Conservation (phyloP, 1,140 invertebrate species). For the Tenebrio molitor region DNA sequence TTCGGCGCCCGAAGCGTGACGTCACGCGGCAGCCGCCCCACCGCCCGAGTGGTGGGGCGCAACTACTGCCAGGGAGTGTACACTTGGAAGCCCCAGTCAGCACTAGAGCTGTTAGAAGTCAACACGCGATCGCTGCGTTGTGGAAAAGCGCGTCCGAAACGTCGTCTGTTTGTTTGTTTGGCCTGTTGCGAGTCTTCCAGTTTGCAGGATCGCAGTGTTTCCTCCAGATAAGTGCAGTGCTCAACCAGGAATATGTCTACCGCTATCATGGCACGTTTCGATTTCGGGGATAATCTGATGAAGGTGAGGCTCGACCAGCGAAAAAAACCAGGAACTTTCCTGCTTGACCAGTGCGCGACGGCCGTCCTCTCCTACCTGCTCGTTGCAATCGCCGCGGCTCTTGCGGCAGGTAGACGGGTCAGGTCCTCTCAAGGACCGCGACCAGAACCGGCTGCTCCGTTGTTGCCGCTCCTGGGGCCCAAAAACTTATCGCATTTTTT, state of each 20-base stretch:
- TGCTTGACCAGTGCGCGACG: slow-evolving; percentile 11
- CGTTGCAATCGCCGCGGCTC: slow-evolving; percentile 6
- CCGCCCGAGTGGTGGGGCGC: no score
- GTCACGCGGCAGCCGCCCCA: background rate
- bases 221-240: slow-evolving; percentile 51
- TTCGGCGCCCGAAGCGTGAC: no score
- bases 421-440: slow-evolving; percentile 35
- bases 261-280: slow-evolving; percentile 65
- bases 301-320: slow-evolving; percentile 63
- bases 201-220: slow-evolving; percentile 53
- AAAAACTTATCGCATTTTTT: slow-evolving; percentile 20
- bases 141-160: slow-evolving; percentile 59
- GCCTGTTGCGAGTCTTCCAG: slow-evolving; percentile 62
- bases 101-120: slow-evolving; percentile 24
- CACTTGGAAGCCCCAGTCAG: slow-evolving; percentile 37
- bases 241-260: slow-evolving; percentile 63
- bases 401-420: slow-evolving; percentile 37
- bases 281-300: slow-evolving; percentile 64
- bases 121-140: slow-evolving; percentile 60
- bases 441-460: slow-evolving; percentile 31
- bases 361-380: slow-evolving; percentile 21
- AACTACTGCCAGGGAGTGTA: slow-evolving; percentile 34
- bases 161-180: slow-evolving; percentile 20
- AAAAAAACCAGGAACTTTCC: slow-evolving; percentile 20
- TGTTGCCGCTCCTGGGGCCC: background rate